A percentile compares a stretch with the other conserved stretches of the same genome.
Evolutionary conservation across 2,113 vertebrate genomes (phyloP).

Genomic region (Gymnorhina tibicen): DNA sequence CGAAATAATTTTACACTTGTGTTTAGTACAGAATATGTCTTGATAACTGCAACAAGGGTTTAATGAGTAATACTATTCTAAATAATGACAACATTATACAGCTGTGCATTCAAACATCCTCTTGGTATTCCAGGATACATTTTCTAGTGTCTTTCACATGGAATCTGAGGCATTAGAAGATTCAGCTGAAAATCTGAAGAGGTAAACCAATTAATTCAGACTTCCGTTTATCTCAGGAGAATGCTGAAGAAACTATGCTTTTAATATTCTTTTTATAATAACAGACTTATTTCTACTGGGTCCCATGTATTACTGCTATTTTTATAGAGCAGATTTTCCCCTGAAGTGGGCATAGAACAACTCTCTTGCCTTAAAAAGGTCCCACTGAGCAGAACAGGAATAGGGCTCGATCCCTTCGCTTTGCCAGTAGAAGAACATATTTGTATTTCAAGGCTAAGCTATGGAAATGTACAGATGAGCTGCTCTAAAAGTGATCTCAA

Average conservation of each 20-base stretch:
- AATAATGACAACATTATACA: not conserved
- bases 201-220: conserved; percentile 72
- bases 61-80: not conserved
- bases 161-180: conserved; percentile 84
- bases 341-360: not conserved
- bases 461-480: not conserved
- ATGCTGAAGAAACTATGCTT: not conserved
- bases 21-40: not conserved
- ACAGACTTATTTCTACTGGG: not conserved
- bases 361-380: not conserved
- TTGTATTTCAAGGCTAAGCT: not conserved
- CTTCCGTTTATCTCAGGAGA: not conserved
- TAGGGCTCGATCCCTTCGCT: not conserved
- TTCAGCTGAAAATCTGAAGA: conserved; percentile 75
- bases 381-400: not conserved
- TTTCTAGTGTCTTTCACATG: conserved; percentile 97
- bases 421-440: not conserved
- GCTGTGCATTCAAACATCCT: not conserved
- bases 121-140: conserved; percentile 84
- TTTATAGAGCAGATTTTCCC: not conserved
- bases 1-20: not conserved
- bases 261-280: not conserved
- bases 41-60: not conserved
- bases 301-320: not conserved
- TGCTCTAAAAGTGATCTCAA: not conserved